Percentiles rank a stretch among this genome's conserved stretches.
These are phyloP conservation scores for Tribolium castaneum DNA, from an alignment of 1,140 invertebrate species.

Conservation along the genomic window DNA sequence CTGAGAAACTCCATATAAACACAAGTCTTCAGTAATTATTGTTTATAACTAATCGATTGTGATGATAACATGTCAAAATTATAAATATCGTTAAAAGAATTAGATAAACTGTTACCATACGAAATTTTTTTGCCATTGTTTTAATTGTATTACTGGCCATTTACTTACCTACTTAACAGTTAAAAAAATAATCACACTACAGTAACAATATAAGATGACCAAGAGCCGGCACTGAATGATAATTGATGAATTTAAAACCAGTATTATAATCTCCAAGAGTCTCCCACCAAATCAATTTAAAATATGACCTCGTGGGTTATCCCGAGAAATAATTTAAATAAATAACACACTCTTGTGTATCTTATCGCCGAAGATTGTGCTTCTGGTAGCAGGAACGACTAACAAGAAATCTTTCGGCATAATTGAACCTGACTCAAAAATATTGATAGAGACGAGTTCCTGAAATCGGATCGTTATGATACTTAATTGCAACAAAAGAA, in stretches of 20 bases:
- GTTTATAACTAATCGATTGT: too few relatives aligned
- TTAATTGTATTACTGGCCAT: too few relatives aligned
- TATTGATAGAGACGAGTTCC: background rate
- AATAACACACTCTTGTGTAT: background rate
- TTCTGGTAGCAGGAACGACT: background rate
- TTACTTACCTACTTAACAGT: background rate
- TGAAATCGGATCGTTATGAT: background rate
- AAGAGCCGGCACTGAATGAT: background rate
- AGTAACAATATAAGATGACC: background rate
- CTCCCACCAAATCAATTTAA: slow-evolving; percentile 36
- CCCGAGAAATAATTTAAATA: slow-evolving; percentile 28
- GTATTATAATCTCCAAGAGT: slow-evolving; percentile 31
- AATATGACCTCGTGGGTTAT: slow-evolving; percentile 32
- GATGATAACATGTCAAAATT: too few relatives aligned
- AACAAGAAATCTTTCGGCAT: background rate
- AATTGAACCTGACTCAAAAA: background rate
- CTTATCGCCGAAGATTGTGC: background rate
- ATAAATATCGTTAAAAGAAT: too few relatives aligned
- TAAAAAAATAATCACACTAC: background rate
- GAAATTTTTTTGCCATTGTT: too few relatives aligned
- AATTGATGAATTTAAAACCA: slow-evolving; percentile 29
- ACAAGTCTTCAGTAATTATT: too few relatives aligned
- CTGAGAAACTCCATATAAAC: too few relatives aligned
- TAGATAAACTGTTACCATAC: too few relatives aligned
- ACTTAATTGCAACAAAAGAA: background rate